Evolutionary conservation across 2,888 invertebrate genomes (phyloP).

Genomic region (Linnaemya vulpina): DNA sequence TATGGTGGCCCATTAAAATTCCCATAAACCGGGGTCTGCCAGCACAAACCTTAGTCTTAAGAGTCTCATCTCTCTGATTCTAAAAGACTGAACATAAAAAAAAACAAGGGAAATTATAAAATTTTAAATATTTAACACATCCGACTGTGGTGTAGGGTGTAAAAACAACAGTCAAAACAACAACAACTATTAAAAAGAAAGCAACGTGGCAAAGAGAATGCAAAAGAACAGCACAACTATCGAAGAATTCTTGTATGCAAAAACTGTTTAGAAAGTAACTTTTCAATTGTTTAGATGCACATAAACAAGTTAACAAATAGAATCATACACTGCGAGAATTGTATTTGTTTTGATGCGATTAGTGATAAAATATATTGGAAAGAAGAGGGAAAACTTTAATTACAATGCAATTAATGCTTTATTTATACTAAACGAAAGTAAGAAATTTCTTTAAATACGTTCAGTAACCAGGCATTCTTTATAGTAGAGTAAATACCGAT

Average conservation of each 20-base stretch:
- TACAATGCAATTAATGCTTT: no score
- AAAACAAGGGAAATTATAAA: no score
- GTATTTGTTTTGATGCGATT: background rate
- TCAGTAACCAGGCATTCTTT: no score
- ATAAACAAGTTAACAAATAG: background rate
- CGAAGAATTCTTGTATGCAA: conserved; percentile 10
- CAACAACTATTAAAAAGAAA: background rate
- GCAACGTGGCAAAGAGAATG: background rate
- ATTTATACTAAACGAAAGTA: no score
- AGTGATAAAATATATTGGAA: background rate
- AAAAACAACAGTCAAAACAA: conserved; percentile 11
- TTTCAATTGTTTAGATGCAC: background rate
- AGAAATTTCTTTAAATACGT: no score
- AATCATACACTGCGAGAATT: background rate
- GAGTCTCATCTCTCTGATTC: no score
- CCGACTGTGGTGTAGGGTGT: background rate
- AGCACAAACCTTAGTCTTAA: no score
- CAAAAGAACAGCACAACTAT: conserved; percentile 9
- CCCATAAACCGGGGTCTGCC: no score
- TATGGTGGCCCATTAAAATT: no score
- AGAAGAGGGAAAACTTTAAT: background rate
- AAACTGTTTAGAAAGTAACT: conserved; percentile 40
- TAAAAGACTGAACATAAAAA: no score
- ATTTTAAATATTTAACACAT: no score
- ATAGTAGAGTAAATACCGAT: no score